These are phyloP conservation scores for Amphilophus citrinellus DNA, from an alignment of 2,113 vertebrate species.

Conservation along the genomic window DNA sequence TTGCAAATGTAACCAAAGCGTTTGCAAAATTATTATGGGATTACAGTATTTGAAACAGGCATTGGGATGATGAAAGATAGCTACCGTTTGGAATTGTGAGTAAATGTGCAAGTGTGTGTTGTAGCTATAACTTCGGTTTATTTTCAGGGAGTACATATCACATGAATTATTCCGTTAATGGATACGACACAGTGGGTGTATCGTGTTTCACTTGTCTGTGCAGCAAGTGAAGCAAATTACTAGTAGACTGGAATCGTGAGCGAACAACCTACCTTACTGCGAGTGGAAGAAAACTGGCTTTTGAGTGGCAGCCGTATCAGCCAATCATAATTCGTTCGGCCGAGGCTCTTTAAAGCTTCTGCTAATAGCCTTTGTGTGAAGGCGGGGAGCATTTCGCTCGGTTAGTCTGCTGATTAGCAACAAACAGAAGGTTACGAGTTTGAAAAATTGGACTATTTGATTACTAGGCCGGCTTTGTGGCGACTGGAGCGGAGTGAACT, in stretches of 20 bases:
- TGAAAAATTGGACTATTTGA: conserved; percentile 72
- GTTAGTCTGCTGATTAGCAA: conserved; percentile 82
- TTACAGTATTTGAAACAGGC: background rate
- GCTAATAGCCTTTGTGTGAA: conserved; percentile 76
- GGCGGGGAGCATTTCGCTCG: conserved; percentile 70
- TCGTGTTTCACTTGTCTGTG: conserved; percentile 42
- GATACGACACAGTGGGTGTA: background rate
- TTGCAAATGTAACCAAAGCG: background rate
- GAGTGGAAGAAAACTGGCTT: conserved; percentile 24
- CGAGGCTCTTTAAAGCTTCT: conserved; percentile 75
- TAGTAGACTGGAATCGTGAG: conserved; percentile 61
- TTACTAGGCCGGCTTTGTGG: conserved; percentile 50
- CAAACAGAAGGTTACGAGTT: conserved; percentile 87
- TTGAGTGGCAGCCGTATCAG: conserved; percentile 56
- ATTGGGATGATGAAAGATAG: background rate
- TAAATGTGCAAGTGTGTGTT: background rate
- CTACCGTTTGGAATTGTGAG: conserved; percentile 1
- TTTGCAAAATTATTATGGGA: background rate
- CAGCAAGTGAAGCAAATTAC: conserved; percentile 62
- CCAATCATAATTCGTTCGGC: conserved; percentile 69
- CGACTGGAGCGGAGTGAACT: conserved; percentile 22
- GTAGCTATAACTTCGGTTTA: background rate
- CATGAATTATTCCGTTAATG: too few species aligned
- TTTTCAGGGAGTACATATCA: background rate
- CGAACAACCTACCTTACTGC: conserved; percentile 79